These are phyloP conservation scores for Pogona vitticeps DNA, from an alignment of 2,113 vertebrate genomes.

Conservation along the genomic window DNA sequence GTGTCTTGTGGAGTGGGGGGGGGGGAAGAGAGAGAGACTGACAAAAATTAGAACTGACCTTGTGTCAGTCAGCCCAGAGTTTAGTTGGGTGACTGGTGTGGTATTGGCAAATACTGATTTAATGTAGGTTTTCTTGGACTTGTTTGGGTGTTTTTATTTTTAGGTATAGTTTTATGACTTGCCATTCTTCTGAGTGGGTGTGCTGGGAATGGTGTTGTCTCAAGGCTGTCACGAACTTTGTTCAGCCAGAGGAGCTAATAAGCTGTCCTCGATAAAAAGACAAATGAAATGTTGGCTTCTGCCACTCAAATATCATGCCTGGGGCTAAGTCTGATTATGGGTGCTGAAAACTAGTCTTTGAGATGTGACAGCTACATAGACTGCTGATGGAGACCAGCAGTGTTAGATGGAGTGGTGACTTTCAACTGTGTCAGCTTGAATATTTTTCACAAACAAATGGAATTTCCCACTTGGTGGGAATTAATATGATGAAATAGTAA, in stretches of 20 bases:
- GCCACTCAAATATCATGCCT: neutral
- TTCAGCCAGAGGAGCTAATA: neutral
- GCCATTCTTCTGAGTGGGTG: neutral
- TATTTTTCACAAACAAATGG: neutral
- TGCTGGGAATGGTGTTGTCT: neutral
- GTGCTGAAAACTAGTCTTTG: slow-evolving; percentile 14
- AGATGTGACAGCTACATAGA: neutral
- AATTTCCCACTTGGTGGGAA: slow-evolving; percentile 35
- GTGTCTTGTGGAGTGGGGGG: neutral
- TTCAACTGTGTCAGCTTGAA: neutral
- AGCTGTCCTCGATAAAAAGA: neutral
- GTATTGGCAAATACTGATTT: neutral
- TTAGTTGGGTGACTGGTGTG: neutral
- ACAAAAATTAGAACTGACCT: neutral
- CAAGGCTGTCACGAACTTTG: neutral
- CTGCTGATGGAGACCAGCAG: neutral
- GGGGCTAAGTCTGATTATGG: slow-evolving; percentile 19
- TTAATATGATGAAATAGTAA: slow-evolving; percentile 45
- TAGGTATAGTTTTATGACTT: neutral
- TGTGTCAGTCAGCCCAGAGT: too few relatives aligned
- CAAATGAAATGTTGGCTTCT: neutral
- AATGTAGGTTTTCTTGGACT: neutral
- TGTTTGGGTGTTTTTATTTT: neutral
- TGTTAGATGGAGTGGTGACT: slow-evolving; percentile 1
- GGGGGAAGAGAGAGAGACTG: neutral